Evolutionary conservation across 1,140 invertebrate species (phyloP).

Genomic region (Lamellibrachia luymesi): DNA sequence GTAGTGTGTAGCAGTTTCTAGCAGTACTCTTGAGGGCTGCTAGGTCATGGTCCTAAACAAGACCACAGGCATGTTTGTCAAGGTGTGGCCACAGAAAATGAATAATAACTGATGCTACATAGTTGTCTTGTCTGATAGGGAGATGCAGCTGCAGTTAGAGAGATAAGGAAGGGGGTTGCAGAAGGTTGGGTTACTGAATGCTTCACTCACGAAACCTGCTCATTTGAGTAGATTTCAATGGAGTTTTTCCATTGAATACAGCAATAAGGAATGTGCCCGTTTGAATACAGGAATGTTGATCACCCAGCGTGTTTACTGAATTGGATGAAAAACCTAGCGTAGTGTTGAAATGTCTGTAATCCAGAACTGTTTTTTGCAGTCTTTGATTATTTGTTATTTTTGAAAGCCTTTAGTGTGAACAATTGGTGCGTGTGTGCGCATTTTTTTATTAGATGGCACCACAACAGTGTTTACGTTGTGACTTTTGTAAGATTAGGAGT

Average conservation of each 20-base stretch:
- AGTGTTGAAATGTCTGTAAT: not conserved
- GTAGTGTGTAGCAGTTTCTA: not conserved
- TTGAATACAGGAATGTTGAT: not conserved
- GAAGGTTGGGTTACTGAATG: not conserved
- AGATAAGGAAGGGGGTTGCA: not conserved
- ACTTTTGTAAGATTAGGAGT: not conserved
- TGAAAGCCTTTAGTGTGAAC: not conserved
- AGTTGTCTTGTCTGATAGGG: not conserved
- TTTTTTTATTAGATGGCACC: not conserved
- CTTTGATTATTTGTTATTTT: not conserved
- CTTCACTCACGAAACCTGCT: not conserved
- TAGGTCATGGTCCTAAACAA: not conserved
- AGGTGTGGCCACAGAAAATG: not conserved
- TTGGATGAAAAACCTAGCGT: not conserved
- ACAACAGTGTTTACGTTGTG: slow-evolving; percentile 7
- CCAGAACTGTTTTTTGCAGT: not conserved
- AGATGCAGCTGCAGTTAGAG: not conserved
- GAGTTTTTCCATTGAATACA: not conserved
- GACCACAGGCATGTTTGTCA: not conserved
- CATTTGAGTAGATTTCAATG: not conserved
- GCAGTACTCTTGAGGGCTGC: not conserved
- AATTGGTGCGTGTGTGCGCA: not conserved
- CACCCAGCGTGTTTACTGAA: not conserved
- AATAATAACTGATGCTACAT: not conserved
- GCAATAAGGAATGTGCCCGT: not conserved